Base-by-base conservation (phyloP, 2,888 invertebrate species). In the Agrotis puta region DNA sequence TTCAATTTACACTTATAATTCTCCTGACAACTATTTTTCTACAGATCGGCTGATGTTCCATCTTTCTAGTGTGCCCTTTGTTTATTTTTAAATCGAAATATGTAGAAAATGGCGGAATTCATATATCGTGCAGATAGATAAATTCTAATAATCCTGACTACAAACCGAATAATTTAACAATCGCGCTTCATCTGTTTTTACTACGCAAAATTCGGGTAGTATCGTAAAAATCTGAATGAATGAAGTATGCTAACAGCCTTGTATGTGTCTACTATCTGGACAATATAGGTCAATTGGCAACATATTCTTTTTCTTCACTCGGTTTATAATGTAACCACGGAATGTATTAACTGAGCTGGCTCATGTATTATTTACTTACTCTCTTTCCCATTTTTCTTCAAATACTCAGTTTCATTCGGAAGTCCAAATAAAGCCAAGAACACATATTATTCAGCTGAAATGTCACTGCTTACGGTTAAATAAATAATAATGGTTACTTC, bases 221-320 rank as follows among this genome's bases (percentile, higher is more conserved):
- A 13, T 0, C 24, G 6, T 50, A 72, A 51, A 45, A 45, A 9
- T 43, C 27, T 58, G 43, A 33, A 57, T 16, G 4, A 51, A 33
- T 14, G 13, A 24, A 14, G 6, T 22, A 3, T n/a, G 14, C 27
- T 70, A 33, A 59, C 16, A 45, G 48, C 4, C 33, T 50, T 50
- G 13, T 22, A 33, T 24, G 14, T 74, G 27, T 65, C n/a, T 27
- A 9, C 27, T 39, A 39, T 39, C 39, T 27, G 2, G 16, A 27
- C 54, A 48, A 66, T 48, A 59, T 74, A 58, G 48, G 75, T 64
- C 75, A 75, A 66, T 54, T 39, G 48, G 3, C 16, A 59, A 6
- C 14, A 45, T 74, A 74, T 53, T 59, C 22, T 50, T 66, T 66
- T 57, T 33, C 22, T 20, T 74, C 16, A n/a, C 2, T 16, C 63